Evolutionary conservation across 2,888 invertebrate genomes (phyloP).

Genomic region (Drosophila conformis): DNA sequence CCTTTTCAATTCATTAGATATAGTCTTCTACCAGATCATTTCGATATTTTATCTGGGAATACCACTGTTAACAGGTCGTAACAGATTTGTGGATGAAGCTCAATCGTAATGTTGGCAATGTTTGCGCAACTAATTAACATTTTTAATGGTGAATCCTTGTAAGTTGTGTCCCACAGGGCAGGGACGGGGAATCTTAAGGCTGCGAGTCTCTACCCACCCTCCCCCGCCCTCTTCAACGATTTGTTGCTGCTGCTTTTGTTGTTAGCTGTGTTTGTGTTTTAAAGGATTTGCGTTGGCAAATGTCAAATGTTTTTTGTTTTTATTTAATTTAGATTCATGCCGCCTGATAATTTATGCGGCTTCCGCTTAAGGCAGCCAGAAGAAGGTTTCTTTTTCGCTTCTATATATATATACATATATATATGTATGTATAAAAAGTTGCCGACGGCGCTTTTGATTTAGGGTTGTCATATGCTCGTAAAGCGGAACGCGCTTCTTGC

Average conservation of each 20-base stretch:
- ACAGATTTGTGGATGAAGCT: slow-evolving; percentile 49
- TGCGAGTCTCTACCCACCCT: background rate
- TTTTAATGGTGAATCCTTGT: slow-evolving; percentile 85
- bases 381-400: slow-evolving; percentile 4
- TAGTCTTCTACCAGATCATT: background rate
- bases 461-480: slow-evolving; percentile 64
- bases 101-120: slow-evolving; percentile 67
- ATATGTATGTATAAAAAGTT: slow-evolving; percentile 28
- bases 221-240: background rate
- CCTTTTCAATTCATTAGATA: fast-evolving
- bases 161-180: slow-evolving; percentile 50
- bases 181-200: slow-evolving; percentile 22
- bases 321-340: slow-evolving; percentile 76
- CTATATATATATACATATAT: slow-evolving; percentile 1
- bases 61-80: slow-evolving; percentile 46
- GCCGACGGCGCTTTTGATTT: slow-evolving; percentile 74
- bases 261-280: slow-evolving; percentile 57
- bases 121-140: slow-evolving; percentile 83
- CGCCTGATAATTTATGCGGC: slow-evolving; percentile 72
- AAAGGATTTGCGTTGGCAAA: slow-evolving; percentile 72
- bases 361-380: slow-evolving; percentile 40
- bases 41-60: background rate
- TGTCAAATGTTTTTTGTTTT: slow-evolving; percentile 75
- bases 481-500: slow-evolving; percentile 64
- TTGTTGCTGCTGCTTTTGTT: slow-evolving; percentile 1